Base-by-base conservation (phyloP, 2,888 invertebrate genomes). In the Erebia aethiops region DNA sequence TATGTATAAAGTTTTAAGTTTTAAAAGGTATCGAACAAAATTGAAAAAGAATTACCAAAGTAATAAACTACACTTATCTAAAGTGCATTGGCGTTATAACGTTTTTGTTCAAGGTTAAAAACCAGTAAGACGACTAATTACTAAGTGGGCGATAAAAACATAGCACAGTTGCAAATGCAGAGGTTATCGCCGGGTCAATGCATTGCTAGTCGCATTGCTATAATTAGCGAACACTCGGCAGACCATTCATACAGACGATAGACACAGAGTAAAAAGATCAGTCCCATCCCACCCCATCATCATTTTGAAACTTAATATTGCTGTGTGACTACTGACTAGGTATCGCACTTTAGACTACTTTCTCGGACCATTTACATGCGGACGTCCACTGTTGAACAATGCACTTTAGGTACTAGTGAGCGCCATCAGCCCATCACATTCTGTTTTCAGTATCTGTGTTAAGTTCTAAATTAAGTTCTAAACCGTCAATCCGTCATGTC, bases 141-240 rank as follows among this genome's bases (percentile, higher is more conserved):
- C 51, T 21, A 52, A 65, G 49, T 18, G 63, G 56, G 41, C 52
- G 67, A 69, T 43, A 51, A 71, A 60, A 43, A 43, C 56, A 54
- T 57, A 66, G 71, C 67, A 71, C 71, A 76, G 72, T 71, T 71
- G 68, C 71, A 16, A 72, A 71, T 76, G 68, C 76, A 79, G 74
- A 79, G 86, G 86, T 84, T 87, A 87, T 87, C 87, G 71, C 14
- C 62, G 75, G 85, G 83, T 85, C 85, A 80, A 58, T 78, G 78
- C 79, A 77, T 78, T 76, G 83, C 85, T 87, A 87, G 80, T 61
- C 78, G 78, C 79, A 77, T 77, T 77, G 83, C 87, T 87, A 87
- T 87, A 85, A 87, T 87, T 87, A 87, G 85, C 71, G 73, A 67
- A 79, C 81, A 77, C 78, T 77, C 83, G 77, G 80, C 79, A 83